Evolutionary conservation across 2,888 invertebrate species (phyloP).

Genomic region (Drosophila greeni): DNA sequence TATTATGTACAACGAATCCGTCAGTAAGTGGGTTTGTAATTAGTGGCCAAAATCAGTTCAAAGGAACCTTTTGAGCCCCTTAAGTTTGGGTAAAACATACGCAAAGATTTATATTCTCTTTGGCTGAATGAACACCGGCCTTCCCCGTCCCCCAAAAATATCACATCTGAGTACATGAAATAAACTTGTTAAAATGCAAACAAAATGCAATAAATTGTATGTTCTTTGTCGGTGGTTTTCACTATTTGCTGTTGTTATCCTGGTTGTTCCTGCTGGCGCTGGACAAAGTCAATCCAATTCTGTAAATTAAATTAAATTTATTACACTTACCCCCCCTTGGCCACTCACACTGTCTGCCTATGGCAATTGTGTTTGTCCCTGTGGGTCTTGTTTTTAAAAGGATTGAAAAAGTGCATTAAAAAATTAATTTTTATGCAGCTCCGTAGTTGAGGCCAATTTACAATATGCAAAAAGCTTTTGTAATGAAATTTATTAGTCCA

Average conservation of each 20-base stretch:
- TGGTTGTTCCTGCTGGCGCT: conserved; percentile 30
- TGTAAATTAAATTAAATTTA: conserved; percentile 72
- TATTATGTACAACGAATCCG: conserved; percentile 6
- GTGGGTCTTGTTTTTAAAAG: conserved; percentile 42
- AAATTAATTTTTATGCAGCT: conserved; percentile 52
- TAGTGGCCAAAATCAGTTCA: conserved; percentile 10
- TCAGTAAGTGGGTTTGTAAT: conserved; percentile 24
- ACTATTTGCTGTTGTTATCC: conserved; percentile 30
- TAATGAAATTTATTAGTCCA: conserved; percentile 41
- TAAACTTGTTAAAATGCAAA: conserved; percentile 61
- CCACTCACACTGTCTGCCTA: conserved; percentile 5
- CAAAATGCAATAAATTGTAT: conserved; percentile 63
- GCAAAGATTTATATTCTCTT: neutral
- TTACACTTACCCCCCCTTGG: conserved; percentile 39
- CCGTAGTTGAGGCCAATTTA: conserved; percentile 44
- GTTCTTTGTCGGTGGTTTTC: conserved; percentile 37
- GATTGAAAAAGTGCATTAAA: conserved; percentile 51
- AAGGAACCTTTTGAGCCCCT: conserved; percentile 2
- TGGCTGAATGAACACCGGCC: neutral
- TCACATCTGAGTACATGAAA: conserved; percentile 35
- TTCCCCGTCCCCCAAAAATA: neutral
- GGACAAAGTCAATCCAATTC: conserved; percentile 57
- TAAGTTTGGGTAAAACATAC: neutral
- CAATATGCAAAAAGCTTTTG: conserved; percentile 47
- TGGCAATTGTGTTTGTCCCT: conserved; percentile 19